Evolutionary conservation across 2,113 vertebrate genomes (phyloP), one percentile per base, ranked within the genome.

Genomic region (Rattus rattus): DNA sequence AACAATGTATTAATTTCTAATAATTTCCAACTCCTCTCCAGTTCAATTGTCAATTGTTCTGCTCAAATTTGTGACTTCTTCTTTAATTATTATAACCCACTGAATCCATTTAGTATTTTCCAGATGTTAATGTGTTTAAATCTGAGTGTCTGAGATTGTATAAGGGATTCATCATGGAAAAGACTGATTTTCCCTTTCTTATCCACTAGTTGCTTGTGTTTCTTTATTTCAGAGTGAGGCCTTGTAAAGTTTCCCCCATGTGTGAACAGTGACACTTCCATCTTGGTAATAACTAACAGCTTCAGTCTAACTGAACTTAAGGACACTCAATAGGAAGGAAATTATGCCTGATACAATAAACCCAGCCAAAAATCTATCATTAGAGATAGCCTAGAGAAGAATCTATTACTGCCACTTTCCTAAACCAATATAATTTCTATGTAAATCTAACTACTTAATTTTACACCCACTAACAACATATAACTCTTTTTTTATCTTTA

Each of bases 381-480:
- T 63, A 28, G 22, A 61, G 0, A 61, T 83, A 9, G 56, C 56
- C 12, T 39, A 83, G n/a, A 61, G 12, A 26, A 61, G 22, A 83
- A 4, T 28, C 1, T 8, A n/a, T 22, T n/a, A 16, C 2, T 39
- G 2, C 0, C 13, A 43, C n/a, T 63, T 84, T 43, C 81, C n/a
- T 84, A 63, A 43, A 63, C 81, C 9, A 10, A 17, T 30, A 43
- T 63, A 28, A 43, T 84, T 84, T 30, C n/a, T 63, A 30, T 28
- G 24, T 43, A 7, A 63, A 63, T 63, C 13, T 5, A 59, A 24
- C 59, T n/a, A 84, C n/a, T 26, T 16, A 5, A 19, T 1, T 7
- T 43, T 63, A 63, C 28, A 61, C 4, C 0, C 1, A 2, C 22
- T 19, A 13, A 30, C 63, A 43, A 16, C 13, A 3, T 43, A 3